Conservation (phyloP, 35 echinoderm and acorn worm genomes). For the Strongylocentrotus purpuratus region DNA sequence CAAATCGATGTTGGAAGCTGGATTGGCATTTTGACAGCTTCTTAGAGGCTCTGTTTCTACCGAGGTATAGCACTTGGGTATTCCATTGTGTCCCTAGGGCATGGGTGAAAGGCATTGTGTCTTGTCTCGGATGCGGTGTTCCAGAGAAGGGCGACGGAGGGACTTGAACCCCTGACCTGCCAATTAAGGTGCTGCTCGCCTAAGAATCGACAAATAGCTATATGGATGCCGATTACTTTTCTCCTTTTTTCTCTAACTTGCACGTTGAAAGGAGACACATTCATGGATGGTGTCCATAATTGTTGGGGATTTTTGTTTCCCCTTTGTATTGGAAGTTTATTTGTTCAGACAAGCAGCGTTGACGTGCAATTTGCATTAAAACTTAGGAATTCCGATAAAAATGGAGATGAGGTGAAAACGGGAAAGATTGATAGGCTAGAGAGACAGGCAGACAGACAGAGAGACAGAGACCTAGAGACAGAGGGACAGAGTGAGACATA, state of each 20-base stretch:
- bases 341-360: neutral
- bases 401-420: neutral
- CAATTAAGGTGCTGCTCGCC: slow-evolving; percentile 18
- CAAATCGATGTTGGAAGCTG: neutral
- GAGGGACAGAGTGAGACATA: neutral
- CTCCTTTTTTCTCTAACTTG: neutral
- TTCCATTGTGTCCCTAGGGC: neutral
- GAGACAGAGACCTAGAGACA: neutral
- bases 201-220: neutral
- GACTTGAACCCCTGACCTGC: slow-evolving; percentile 23
- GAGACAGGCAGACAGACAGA: neutral
- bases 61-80: neutral
- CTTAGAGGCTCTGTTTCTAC: neutral
- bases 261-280: neutral
- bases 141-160: neutral
- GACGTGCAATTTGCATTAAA: neutral
- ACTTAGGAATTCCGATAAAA: neutral
- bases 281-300: neutral
- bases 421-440: neutral
- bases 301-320: neutral
- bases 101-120: neutral
- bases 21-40: slow-evolving; percentile 21
- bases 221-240: neutral
- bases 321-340: neutral
- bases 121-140: neutral